Evolutionary conservation across 2,888 invertebrate species (phyloP), one percentile per base, ranked within the genome.

Genomic region (Leptopterna dolabrata): DNA sequence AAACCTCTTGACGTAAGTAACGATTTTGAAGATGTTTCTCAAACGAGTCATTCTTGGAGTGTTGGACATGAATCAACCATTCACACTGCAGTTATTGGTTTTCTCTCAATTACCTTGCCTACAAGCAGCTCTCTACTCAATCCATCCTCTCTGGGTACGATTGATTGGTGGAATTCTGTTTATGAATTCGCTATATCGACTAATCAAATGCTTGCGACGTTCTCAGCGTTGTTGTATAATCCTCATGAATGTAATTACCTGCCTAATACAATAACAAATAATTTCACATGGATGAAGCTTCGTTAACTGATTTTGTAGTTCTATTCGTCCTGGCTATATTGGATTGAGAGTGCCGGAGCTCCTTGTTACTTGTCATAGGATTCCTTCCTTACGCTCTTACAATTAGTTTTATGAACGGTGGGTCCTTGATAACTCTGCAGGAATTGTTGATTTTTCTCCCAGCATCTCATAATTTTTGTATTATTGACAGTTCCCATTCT

Each of bases 1-100:
- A 98, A 97, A 92, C 97, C 98, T 87, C 94, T 99, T 91, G 98
- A 98, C 95, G 98, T 98, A 96, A 97, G 97, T 97, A 87, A 63
- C 63, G 63, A 43, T 41, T 36, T 2, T 76, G 36, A 30, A 36
- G 19, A 76, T 41, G 73, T 24, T 11, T 63, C 24, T 13, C 19
- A 63, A 63, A 27, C 24, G 24, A 24, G 24, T 51, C 6, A 6
- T 63, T 24, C 63, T 4, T 63, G 63, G 24, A 19, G 24, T 24
- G 63, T 63, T 2, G 24, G 63, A 24, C 4, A 7, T 2, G 19
- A 63, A 63, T 19, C 55, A 55, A 55, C 9, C 11, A 45, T 45
- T 45, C 16, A 55, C 55, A 19, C 55, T 55, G 7, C 55, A 55
- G 2, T 0, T 55, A 19, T 6, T 1, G 55, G 63, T 63, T 63